Conservation (phyloP, 2,888 invertebrate genomes). For the Melitaea athalia region DNA sequence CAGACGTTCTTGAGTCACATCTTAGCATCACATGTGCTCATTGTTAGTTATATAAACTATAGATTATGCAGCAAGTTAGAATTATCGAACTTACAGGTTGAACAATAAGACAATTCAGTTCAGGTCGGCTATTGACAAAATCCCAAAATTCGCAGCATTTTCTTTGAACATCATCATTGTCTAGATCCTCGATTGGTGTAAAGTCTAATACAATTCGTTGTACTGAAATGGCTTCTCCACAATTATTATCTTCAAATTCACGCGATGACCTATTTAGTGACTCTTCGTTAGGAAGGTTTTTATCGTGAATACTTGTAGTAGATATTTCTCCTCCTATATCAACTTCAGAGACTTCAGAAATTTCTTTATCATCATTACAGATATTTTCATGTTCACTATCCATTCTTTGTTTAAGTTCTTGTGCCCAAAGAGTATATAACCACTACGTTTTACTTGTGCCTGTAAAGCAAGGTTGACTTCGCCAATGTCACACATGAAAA, state of each 20-base stretch:
- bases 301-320: neutral
- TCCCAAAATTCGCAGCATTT: slow-evolving; percentile 53
- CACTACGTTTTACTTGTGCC: no score
- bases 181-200: slow-evolving; percentile 43
- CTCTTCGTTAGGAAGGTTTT: neutral
- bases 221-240: slow-evolving; percentile 45
- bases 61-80: no score
- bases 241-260: slow-evolving; percentile 42
- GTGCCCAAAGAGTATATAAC: no score
- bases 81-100: slow-evolving; percentile 1
- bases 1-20: no score
- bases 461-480: no score
- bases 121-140: slow-evolving; percentile 40
- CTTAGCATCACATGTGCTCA: no score
- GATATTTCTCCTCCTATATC: neutral
- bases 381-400: no score
- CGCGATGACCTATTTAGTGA: neutral
- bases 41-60: no score
- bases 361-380: no score
- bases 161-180: slow-evolving; percentile 42
- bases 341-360: neutral
- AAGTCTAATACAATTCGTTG: slow-evolving; percentile 53
- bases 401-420: no score
- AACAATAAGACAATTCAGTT: slow-evolving; percentile 33
- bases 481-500: no score